Conservation (phyloP, 2,113 vertebrate species). For the Calonectris borealis region DNA sequence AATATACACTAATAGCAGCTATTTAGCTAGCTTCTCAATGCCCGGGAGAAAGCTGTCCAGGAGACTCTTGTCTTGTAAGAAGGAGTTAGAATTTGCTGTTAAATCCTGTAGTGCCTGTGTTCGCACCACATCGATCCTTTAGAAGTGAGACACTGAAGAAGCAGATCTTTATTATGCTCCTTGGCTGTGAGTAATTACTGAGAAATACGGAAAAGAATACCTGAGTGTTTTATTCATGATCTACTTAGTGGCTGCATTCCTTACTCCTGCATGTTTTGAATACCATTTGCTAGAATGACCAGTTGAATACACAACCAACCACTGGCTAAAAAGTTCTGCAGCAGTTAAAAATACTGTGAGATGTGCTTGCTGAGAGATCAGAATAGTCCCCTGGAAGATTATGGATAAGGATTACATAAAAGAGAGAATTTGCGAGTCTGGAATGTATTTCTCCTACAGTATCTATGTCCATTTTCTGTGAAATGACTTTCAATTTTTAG, state of each 20-base stretch:
- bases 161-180: not conserved
- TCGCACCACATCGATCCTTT: not conserved
- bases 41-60: not conserved
- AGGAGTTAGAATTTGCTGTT: not conserved
- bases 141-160: not conserved
- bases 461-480: constrained; percentile 57
- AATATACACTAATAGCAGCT: not conserved
- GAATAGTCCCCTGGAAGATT: constrained; percentile 20
- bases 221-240: not conserved
- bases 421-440: constrained; percentile 46
- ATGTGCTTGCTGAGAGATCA: not conserved
- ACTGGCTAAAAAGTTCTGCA: not conserved
- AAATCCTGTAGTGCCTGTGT: not conserved
- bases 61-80: not conserved
- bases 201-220: not conserved
- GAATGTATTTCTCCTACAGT: constrained; percentile 49
- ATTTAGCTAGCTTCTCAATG: not conserved
- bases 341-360: not conserved
- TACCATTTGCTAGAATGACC: not conserved
- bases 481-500: constrained; percentile 57
- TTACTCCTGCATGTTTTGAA: not conserved
- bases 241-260: not conserved
- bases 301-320: not conserved
- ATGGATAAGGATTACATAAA: constrained; percentile 5
- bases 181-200: constrained; percentile 11